These are phyloP conservation scores for Cercopithecus mona DNA, from an alignment of 2,113 vertebrate species.

Conservation along the genomic window DNA sequence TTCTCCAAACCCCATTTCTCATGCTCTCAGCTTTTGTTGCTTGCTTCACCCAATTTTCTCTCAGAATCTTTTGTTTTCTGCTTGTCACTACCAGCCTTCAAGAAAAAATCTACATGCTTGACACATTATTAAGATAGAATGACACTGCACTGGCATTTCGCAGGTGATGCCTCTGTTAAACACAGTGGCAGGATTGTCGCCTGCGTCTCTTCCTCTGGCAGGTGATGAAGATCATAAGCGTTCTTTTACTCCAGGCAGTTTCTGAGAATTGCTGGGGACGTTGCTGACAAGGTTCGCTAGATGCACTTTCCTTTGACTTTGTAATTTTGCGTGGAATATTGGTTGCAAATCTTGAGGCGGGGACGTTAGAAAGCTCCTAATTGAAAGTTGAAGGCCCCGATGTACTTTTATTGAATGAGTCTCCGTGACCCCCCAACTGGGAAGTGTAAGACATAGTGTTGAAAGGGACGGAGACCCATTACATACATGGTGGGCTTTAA, in stretches of 20 bases:
- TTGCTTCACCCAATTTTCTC: constrained; percentile 23
- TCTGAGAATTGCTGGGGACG: background rate
- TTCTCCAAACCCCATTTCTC: background rate
- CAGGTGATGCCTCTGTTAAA: constrained; percentile 65
- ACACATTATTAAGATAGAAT: constrained; percentile 73
- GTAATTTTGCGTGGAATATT: background rate
- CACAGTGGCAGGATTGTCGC: background rate
- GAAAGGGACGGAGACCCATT: accelerated
- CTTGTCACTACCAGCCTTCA: constrained; percentile 61
- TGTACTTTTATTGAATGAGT: background rate
- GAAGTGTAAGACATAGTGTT: background rate
- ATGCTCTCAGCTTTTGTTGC: background rate
- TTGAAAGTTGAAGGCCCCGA: background rate
- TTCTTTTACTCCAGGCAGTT: constrained; percentile 41
- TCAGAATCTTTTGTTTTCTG: constrained; percentile 64
- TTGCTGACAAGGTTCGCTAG: background rate
- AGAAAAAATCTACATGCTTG: constrained; percentile 67
- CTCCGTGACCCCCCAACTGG: background rate
- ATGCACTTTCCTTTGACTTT: background rate
- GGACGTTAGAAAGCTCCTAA: background rate
- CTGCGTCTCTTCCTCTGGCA: constrained; percentile 17
- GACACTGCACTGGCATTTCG: constrained; percentile 21
- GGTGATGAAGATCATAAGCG: background rate
- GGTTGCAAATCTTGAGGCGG: background rate
- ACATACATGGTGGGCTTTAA: background rate